Evolutionary conservation across 1,140 invertebrate species (phyloP).

Genomic region (Philaenus spumarius): DNA sequence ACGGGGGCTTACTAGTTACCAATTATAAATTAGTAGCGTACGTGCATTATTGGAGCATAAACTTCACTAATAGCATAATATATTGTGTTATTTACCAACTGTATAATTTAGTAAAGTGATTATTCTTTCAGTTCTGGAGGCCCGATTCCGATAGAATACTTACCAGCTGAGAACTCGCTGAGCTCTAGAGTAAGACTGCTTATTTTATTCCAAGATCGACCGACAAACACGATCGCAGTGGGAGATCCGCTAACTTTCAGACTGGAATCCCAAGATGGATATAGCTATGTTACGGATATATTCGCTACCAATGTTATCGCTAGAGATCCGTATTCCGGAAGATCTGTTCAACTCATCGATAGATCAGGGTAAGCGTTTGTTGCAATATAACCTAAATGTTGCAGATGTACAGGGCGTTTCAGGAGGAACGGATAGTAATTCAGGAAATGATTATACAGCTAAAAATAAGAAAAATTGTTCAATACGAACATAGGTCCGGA

Average conservation of each 20-base stretch:
- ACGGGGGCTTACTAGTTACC: too few species aligned
- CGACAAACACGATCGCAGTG: constrained; percentile 90
- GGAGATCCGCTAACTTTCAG: constrained; percentile 87
- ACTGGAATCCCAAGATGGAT: constrained; percentile 81
- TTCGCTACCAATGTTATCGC: constrained; percentile 92
- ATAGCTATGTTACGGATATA: constrained; percentile 81
- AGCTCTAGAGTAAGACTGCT: constrained; percentile 78
- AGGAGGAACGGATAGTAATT: too few species aligned
- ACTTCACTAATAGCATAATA: background rate
- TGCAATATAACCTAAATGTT: too few species aligned
- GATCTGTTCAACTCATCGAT: constrained; percentile 84
- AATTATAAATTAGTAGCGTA: background rate
- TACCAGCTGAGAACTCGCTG: constrained; percentile 82
- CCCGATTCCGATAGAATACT: constrained; percentile 83
- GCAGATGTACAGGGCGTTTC: too few species aligned
- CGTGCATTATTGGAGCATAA: background rate
- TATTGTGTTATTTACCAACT: background rate
- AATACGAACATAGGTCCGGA: too few species aligned
- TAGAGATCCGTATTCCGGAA: constrained; percentile 82
- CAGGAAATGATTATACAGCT: too few species aligned
- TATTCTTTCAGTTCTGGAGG: constrained; percentile 58
- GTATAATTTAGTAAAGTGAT: background rate
- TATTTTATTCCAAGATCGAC: constrained; percentile 81
- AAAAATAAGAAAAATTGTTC: too few species aligned
- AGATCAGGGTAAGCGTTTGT: constrained; percentile 79